These are phyloP conservation scores for Okapia johnstoni DNA, from an alignment of 2,113 vertebrate genomes.

Conservation along the genomic window DNA sequence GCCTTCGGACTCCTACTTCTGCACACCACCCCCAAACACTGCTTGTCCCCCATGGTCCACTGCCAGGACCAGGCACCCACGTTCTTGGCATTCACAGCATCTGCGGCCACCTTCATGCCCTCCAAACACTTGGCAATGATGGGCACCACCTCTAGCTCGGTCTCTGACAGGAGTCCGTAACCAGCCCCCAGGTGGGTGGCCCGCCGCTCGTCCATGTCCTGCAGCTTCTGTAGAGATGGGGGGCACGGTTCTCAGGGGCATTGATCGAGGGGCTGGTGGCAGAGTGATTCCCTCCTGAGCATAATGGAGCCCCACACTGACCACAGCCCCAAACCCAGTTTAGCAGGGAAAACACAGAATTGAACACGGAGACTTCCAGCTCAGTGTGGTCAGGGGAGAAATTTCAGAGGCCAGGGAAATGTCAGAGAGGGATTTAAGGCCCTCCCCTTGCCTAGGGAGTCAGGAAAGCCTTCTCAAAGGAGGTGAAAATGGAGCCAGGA, in stretches of 20 bases:
- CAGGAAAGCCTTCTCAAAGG: not conserved
- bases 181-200: slow-evolving; percentile 83
- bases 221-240: slow-evolving; percentile 82
- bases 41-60: not conserved
- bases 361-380: not conserved
- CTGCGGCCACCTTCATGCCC: slow-evolving; percentile 88
- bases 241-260: not conserved
- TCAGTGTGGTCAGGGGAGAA: not conserved
- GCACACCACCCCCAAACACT: not conserved
- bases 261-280: not conserved
- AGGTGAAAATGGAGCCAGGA: not conserved
- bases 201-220: slow-evolving; percentile 90
- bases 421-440: not conserved
- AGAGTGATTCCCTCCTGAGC: not conserved
- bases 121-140: slow-evolving; percentile 94
- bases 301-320: not conserved
- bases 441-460: not conserved
- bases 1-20: not conserved
- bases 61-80: slow-evolving; percentile 74
- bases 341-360: not conserved
- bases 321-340: not conserved
- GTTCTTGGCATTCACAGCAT: slow-evolving; percentile 86
- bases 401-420: not conserved
- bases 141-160: slow-evolving; percentile 89
- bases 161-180: slow-evolving; percentile 86